Evolutionary conservation across 2,888 invertebrate species (phyloP).

Genomic region (Coelogynopora nodosa): DNA sequence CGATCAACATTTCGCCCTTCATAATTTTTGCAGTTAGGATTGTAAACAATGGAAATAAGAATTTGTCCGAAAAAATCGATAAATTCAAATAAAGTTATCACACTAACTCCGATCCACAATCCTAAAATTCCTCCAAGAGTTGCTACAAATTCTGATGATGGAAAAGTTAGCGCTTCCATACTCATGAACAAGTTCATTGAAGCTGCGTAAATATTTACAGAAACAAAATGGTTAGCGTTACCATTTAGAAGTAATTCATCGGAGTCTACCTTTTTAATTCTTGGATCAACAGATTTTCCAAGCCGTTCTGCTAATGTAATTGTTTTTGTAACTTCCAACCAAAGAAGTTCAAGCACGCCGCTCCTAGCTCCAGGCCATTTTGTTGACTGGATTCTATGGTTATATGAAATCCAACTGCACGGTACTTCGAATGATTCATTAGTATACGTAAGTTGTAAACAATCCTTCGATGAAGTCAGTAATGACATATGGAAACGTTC

Average conservation of each 20-base stretch:
- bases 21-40: too few relatives aligned
- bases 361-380: neutral
- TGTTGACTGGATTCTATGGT: neutral
- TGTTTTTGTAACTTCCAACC: neutral
- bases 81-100: neutral
- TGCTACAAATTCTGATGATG: neutral
- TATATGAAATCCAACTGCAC: neutral
- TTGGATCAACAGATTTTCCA: neutral
- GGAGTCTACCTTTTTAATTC: neutral
- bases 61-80: too few relatives aligned
- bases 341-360: neutral
- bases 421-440: neutral
- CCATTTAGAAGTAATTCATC: neutral
- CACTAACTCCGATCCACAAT: neutral
- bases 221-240: neutral
- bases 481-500: too few relatives aligned
- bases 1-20: too few relatives aligned
- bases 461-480: neutral
- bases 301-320: neutral
- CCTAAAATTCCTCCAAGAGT: neutral
- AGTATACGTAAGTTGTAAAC: neutral
- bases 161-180: neutral
- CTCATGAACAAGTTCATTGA: neutral
- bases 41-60: too few relatives aligned
- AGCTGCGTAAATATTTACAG: neutral